These are phyloP conservation scores for Phaenicophaeus curvirostris DNA, from an alignment of 2,797 vertebrate species.

Conservation along the genomic window DNA sequence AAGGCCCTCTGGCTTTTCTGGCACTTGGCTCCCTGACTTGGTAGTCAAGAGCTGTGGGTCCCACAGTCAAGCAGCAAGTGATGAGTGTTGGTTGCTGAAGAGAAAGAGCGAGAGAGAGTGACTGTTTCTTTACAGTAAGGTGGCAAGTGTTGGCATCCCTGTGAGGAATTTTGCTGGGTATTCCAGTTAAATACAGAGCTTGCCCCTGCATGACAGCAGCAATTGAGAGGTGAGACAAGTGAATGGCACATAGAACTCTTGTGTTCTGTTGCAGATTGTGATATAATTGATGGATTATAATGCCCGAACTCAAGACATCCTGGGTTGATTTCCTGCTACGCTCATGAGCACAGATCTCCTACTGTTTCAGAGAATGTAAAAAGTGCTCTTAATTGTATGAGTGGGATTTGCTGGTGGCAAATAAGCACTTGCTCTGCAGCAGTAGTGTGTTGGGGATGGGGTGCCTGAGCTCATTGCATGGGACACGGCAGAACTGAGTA, in stretches of 20 bases:
- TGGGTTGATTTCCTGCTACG: not conserved
- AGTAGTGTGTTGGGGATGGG: not conserved
- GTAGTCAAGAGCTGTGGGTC: not conserved
- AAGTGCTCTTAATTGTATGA: slow-evolving; percentile 1
- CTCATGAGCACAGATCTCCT: not conserved
- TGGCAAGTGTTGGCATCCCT: not conserved
- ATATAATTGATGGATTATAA: slow-evolving; percentile 1
- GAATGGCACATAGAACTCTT: not conserved
- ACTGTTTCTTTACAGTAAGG: not conserved
- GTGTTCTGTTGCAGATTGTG: not conserved
- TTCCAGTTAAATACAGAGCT: not conserved
- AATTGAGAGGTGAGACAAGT: not conserved
- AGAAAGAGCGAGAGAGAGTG: not conserved
- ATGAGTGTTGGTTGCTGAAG: not conserved
- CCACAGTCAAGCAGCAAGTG: not conserved
- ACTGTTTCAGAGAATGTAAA: slow-evolving; percentile 4
- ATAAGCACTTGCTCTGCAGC: rapidly evolving
- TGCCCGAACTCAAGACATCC: not conserved
- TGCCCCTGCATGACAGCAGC: not conserved
- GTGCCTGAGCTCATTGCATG: not conserved
- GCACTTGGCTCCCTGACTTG: not conserved
- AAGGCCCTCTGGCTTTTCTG: not conserved
- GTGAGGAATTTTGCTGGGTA: not conserved
- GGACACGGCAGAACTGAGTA: not conserved
- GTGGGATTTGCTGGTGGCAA: not conserved